Evolutionary conservation across 2,888 invertebrate genomes (phyloP).

Genomic region (Odontocerum albicorne): DNA sequence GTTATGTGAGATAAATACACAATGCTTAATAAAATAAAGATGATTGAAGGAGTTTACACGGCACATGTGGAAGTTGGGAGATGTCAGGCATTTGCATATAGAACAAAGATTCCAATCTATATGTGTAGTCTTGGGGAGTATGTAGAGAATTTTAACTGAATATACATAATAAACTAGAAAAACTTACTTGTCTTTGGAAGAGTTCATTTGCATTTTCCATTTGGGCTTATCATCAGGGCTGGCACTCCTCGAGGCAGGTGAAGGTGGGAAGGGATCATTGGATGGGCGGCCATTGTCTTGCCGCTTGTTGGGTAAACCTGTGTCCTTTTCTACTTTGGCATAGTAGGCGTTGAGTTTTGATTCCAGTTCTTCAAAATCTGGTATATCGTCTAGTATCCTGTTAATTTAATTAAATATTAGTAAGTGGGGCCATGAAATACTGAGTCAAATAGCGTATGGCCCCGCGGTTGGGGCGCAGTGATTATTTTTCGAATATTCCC

Average conservation of each 20-base stretch:
- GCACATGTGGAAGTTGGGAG: too few relatives aligned
- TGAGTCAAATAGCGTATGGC: too few relatives aligned
- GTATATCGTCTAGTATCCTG: conserved; percentile 67
- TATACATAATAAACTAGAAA: too few relatives aligned
- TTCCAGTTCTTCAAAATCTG: conserved; percentile 75
- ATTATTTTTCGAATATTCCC: too few relatives aligned
- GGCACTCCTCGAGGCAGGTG: conserved; percentile 53
- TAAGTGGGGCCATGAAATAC: neutral
- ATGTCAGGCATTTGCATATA: too few relatives aligned
- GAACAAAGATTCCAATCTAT: too few relatives aligned
- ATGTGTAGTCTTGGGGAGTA: too few relatives aligned
- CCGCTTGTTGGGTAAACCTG: conserved; percentile 52
- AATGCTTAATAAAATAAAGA: too few relatives aligned
- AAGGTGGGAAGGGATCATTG: conserved; percentile 22
- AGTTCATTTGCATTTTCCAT: conserved; percentile 72
- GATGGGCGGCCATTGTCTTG: conserved; percentile 49
- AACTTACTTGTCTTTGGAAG: conserved; percentile 56
- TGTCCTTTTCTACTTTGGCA: conserved; percentile 71
- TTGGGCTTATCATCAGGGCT: conserved; percentile 56
- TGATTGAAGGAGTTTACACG: too few relatives aligned
- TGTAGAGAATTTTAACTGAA: too few relatives aligned
- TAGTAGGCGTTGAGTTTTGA: conserved; percentile 78
- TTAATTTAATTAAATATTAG: neutral
- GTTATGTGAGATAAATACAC: too few relatives aligned
- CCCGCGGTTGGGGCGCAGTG: too few relatives aligned